Percentiles rank a stretch among this genome's conserved stretches.
Evolutionary conservation across 2,797 vertebrate genomes (phyloP).

Genomic region (Hypotaenidia okinawae): DNA sequence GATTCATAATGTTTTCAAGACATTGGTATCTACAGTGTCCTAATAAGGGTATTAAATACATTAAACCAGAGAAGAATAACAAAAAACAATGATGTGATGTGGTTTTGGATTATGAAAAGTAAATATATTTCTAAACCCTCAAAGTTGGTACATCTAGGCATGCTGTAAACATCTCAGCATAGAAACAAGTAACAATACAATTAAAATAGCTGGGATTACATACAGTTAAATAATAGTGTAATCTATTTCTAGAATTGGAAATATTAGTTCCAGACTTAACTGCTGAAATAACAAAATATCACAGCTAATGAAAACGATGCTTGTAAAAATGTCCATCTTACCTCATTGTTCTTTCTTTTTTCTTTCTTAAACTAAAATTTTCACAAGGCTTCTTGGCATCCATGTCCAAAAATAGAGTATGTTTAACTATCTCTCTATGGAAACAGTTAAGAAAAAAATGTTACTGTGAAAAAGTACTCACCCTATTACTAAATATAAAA

Average conservation of each 20-base stretch:
- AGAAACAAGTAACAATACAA: background rate
- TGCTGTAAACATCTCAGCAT: background rate
- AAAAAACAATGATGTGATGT: background rate
- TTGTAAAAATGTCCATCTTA: background rate
- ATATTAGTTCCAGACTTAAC: background rate
- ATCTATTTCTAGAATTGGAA: background rate
- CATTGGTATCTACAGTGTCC: background rate
- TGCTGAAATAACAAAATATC: background rate
- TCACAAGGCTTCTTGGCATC: background rate
- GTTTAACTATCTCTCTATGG: background rate
- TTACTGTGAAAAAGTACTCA: background rate
- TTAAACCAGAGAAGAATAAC: background rate
- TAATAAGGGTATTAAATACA: background rate
- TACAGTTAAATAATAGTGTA: background rate
- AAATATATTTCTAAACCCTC: background rate
- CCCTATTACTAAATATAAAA: background rate
- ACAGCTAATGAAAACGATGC: background rate
- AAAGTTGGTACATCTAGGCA: background rate
- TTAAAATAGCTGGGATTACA: background rate
- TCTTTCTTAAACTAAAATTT: background rate
- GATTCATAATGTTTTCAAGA: background rate
- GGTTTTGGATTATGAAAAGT: background rate
- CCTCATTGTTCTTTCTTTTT: background rate
- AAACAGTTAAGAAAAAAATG: background rate
- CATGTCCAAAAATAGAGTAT: background rate